These are phyloP conservation scores for Cygnus atratus DNA, from an alignment of 2,113 vertebrate genomes.

Conservation along the genomic window DNA sequence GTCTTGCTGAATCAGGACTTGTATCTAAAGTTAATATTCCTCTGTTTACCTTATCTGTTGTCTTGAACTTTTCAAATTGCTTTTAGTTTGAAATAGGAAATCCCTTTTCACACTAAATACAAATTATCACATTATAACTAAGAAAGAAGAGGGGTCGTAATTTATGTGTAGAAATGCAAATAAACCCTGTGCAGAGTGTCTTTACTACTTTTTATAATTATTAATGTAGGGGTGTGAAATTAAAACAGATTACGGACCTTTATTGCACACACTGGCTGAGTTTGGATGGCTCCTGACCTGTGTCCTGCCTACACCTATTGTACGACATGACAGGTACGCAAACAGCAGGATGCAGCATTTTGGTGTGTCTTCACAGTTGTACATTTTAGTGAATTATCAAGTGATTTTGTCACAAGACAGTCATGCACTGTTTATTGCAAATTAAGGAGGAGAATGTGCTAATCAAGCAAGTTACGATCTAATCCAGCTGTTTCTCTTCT, in stretches of 20 bases:
- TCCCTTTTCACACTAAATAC: not conserved
- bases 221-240: conserved; percentile 86
- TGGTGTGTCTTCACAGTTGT: not conserved
- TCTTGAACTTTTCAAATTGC: not conserved
- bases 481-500: not conserved
- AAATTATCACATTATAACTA: not conserved
- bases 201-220: conserved; percentile 57
- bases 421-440: not conserved
- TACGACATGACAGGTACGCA: conserved; percentile 91
- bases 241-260: conserved; percentile 94
- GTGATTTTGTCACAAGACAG: not conserved
- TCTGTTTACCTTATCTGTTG: not conserved
- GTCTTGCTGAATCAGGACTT: not conserved
- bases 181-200: conserved; percentile 26
- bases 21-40: not conserved
- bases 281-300: conserved; percentile 97
- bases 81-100: not conserved
- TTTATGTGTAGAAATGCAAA: conserved; percentile 8
- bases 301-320: conserved; percentile 91
- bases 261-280: conserved; percentile 94
- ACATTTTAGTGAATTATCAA: rapidly evolving
- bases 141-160: not conserved
- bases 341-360: not conserved
- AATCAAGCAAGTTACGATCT: not conserved
- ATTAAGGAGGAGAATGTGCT: not conserved